Evolutionary conservation across 1,140 invertebrate genomes (phyloP), one percentile per base, ranked within the genome.

Genomic region (Drosophila lowei): DNA sequence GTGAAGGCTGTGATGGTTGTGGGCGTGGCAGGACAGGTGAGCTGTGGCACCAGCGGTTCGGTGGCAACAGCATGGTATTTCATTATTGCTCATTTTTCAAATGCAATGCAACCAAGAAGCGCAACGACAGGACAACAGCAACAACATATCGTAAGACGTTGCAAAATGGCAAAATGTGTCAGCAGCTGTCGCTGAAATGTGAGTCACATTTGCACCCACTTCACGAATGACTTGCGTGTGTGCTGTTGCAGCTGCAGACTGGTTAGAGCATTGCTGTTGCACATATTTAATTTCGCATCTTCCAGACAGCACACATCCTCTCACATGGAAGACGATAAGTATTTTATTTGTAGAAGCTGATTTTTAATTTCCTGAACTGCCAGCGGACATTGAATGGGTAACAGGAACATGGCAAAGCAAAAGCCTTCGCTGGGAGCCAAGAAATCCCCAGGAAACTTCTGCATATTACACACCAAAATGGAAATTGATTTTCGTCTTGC

Each of bases 81-180:
- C 61, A 60, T 66, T 76, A 67, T 88, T 79, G 83, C 83, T 88
- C 79, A 83, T 88, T 72, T 88, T 72, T 77, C 48, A 53, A 62
- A 77, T 86, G 75, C 62, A 55, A 56, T 66, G 60, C 68, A 72
- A 34, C 52, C 47, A 59, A 25, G 53, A 38, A 38, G 34, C 34
- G 34, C 34, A 38, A 38, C 34, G 4, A 28, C n/a, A n/a, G 18
- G 18, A 2, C 18, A 18, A 18, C 30, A 3, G 8, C 34, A 4
- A 28, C 8, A 21, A 21, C 5, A 6, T 21, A 41, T n/a, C 47
- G 23, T 38, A 64, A 67, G 58, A 77, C 70, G 79, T 49, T 75
- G 58, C 56, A 47, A 63, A 60, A 61, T 59, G 65, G 65, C 38
- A 58, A 64, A 59, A 73, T 48, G 59, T 84, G 72, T 72, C 62